phyloP scores from a whole-genome alignment of 1,140 invertebrate species.

The Aphelinus certus region DNA sequence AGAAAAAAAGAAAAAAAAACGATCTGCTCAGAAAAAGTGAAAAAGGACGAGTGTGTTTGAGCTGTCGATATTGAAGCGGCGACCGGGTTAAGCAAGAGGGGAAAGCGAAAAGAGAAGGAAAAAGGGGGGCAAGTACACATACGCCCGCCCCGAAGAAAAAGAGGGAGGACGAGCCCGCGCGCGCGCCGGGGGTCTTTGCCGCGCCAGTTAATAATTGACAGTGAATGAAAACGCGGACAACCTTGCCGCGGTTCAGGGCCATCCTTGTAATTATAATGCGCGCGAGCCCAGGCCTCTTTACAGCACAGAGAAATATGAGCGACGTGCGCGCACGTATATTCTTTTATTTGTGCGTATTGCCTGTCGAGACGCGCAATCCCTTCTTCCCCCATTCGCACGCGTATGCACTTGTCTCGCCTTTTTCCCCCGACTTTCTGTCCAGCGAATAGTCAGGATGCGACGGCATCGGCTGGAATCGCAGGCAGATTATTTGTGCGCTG shows the following conservation, averaged over 20 bases:
- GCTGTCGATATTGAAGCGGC: conserved; percentile 16
- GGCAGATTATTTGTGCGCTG: too few species aligned
- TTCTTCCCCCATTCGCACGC: too few species aligned
- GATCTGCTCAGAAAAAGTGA: neutral
- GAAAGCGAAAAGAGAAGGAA: neutral
- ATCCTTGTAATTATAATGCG: conserved; percentile 51
- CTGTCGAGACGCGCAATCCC: neutral
- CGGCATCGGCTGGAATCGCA: too few species aligned
- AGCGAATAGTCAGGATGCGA: too few species aligned
- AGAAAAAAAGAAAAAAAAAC: neutral
- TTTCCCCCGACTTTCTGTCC: too few species aligned
- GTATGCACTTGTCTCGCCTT: too few species aligned
- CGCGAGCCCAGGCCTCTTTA: conserved; percentile 39
- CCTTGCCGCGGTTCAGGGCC: conserved; percentile 27
- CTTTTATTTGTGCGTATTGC: neutral
- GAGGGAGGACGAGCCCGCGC: conserved; percentile 32
- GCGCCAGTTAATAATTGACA: conserved; percentile 50
- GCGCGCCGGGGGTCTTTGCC: conserved; percentile 41
- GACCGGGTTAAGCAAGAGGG: neutral
- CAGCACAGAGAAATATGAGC: conserved; percentile 38
- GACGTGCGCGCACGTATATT: conserved; percentile 3
- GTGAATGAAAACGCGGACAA: conserved; percentile 46
- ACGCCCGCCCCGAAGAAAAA: conserved; percentile 1
- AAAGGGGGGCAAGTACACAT: neutral
- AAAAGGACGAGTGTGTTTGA: neutral